A percentile compares a stretch with the other conserved stretches of the same genome.
Conservation (phyloP, 2,113 vertebrate species). For the Steatornis caripensis region DNA sequence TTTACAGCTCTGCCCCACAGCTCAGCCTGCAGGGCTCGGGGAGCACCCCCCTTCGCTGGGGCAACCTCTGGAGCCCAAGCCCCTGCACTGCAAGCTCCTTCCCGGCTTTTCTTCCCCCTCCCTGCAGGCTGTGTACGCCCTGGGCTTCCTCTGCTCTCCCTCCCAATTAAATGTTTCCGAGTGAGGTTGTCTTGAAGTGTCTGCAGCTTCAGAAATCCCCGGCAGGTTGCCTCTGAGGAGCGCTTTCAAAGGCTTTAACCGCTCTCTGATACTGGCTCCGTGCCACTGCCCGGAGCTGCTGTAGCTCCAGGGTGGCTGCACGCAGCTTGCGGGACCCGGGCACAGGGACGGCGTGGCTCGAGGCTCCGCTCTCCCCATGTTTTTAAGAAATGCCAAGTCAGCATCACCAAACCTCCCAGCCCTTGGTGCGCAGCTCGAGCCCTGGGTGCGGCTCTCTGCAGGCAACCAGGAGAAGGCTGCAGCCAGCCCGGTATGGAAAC, state of each 20-base stretch:
- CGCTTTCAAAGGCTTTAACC: background rate
- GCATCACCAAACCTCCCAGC: background rate
- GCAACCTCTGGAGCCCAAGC: rapidly evolving
- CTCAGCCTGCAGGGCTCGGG: background rate
- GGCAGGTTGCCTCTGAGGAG: background rate
- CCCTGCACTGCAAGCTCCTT: background rate
- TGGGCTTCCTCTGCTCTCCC: background rate
- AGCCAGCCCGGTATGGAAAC: background rate
- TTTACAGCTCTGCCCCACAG: background rate
- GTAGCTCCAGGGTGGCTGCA: background rate
- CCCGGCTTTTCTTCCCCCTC: background rate
- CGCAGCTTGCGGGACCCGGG: rapidly evolving
- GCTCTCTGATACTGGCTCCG: rapidly evolving
- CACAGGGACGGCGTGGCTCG: rapidly evolving
- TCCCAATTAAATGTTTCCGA: background rate
- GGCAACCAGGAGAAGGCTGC: background rate
- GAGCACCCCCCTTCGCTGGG: background rate
- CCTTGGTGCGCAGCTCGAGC: rapidly evolving
- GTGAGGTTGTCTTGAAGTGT: background rate
- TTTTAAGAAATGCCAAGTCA: background rate
- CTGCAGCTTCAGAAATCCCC: background rate
- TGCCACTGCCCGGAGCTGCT: background rate
- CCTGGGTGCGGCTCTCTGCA: background rate
- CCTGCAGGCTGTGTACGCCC: background rate
- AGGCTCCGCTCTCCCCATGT: rapidly evolving